A percentile compares a stretch with the other conserved stretches of the same genome.
Evolutionary conservation across 2,888 invertebrate species (phyloP).

Genomic region (Carterocephalus palaemon): DNA sequence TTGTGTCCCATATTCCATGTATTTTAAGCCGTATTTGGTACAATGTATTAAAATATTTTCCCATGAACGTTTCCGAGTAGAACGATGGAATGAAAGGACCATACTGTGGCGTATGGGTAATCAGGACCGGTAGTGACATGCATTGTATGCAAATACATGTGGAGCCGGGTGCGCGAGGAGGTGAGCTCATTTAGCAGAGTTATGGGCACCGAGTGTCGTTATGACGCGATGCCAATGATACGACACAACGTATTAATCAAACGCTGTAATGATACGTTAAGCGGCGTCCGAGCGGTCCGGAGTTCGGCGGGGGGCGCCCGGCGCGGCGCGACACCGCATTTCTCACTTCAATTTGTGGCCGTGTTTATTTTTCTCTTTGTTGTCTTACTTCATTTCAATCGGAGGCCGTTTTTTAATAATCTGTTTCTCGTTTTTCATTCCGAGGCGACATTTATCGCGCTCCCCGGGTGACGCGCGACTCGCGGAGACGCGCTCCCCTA

Average conservation of each 20-base stretch:
- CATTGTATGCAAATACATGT: slow-evolving; percentile 70
- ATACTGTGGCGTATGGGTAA: slow-evolving; percentile 42
- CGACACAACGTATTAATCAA: slow-evolving; percentile 59
- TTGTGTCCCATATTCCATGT: slow-evolving; percentile 25
- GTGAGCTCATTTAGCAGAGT: slow-evolving; percentile 63
- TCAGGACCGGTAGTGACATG: slow-evolving; percentile 41
- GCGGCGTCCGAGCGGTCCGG: slow-evolving; percentile 31
- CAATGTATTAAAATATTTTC: slow-evolving; percentile 24
- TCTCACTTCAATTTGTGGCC: slow-evolving; percentile 73
- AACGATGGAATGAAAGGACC: slow-evolving; percentile 39
- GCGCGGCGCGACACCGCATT: slow-evolving; percentile 72
- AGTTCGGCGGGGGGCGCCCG: slow-evolving; percentile 40
- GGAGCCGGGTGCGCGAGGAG: slow-evolving; percentile 49
- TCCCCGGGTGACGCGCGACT: slow-evolving; percentile 61
- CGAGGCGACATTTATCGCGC: slow-evolving; percentile 73
- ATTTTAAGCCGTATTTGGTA: no score
- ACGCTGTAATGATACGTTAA: slow-evolving; percentile 52
- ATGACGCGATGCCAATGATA: slow-evolving; percentile 61
- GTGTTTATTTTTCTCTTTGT: slow-evolving; percentile 64
- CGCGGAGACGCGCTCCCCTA: slow-evolving; percentile 52
- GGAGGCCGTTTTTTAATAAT: slow-evolving; percentile 61
- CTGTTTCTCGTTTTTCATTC: slow-evolving; percentile 66
- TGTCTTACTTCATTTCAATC: slow-evolving; percentile 69
- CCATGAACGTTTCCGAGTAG: slow-evolving; percentile 22
- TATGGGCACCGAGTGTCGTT: slow-evolving; percentile 48